These are phyloP conservation scores for Bombus sylvicola DNA, from an alignment of 1,140 invertebrate species.

Conservation along the genomic window DNA sequence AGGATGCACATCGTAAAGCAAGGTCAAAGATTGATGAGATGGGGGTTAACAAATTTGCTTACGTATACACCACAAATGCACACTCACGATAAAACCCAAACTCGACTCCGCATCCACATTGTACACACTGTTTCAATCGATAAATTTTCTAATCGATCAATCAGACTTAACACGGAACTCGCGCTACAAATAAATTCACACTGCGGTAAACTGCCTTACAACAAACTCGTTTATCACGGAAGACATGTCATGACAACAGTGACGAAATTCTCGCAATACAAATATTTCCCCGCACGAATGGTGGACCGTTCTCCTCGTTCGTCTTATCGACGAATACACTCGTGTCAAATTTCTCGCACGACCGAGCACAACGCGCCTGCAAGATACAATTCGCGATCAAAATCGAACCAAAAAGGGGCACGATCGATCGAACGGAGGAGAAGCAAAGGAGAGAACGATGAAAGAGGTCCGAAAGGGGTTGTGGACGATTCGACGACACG, in stretches of 20 bases:
- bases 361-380: background rate
- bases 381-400: background rate
- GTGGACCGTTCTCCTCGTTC: background rate
- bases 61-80: background rate
- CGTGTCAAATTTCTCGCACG: constrained; percentile 1
- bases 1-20: background rate
- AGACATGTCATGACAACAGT: background rate
- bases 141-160: background rate
- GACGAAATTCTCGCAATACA: background rate
- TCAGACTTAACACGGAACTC: background rate
- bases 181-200: background rate
- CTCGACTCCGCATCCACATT: background rate
- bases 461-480: background rate
- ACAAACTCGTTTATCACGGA: background rate
- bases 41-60: background rate
- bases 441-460: too few relatives aligned
- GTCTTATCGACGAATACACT: background rate
- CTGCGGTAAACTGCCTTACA: too few relatives aligned
- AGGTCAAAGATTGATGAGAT: background rate
- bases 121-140: background rate
- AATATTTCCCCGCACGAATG: constrained; percentile 11
- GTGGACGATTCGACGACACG: too few relatives aligned
- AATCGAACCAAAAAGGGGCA: background rate
- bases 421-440: too few relatives aligned
- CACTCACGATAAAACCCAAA: background rate